These are phyloP conservation scores for Schizothorax lantsangensis DNA, from an alignment of 2,797 vertebrate genomes.

Conservation along the genomic window DNA sequence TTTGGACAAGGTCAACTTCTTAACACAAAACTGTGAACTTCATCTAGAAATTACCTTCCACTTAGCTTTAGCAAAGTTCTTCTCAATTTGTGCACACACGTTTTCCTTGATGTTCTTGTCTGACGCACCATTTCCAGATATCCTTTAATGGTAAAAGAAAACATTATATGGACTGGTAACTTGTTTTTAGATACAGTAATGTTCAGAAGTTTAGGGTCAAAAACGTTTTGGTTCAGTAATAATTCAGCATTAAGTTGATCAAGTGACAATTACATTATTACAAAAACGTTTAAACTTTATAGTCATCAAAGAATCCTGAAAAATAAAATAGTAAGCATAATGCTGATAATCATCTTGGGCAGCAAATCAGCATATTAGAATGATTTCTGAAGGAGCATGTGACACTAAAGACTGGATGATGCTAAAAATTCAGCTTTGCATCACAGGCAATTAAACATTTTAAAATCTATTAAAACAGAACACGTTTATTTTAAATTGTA, in stretches of 20 bases:
- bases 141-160: conserved; percentile 77
- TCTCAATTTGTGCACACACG: conserved; percentile 97
- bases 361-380: neutral
- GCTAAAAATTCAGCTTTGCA: neutral
- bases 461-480: neutral
- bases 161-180: neutral
- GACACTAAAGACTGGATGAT: neutral
- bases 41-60: conserved; percentile 88
- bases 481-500: neutral
- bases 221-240: neutral
- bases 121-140: conserved; percentile 95
- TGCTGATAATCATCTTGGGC: neutral
- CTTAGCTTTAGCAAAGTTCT: conserved; percentile 98
- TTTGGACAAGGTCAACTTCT: conserved; percentile 4
- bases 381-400: neutral
- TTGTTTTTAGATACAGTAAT: neutral
- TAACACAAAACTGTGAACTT: neutral
- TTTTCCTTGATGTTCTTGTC: conserved; percentile 99
- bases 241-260: neutral
- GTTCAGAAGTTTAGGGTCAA: neutral
- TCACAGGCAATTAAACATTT: neutral
- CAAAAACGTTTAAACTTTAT: neutral
- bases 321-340: neutral
- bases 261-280: neutral
- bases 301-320: neutral